A percentile compares a stretch with the other conserved stretches of the same genome.
Conservation (phyloP, 2,113 vertebrate genomes). For the Leucopsar rothschildi region DNA sequence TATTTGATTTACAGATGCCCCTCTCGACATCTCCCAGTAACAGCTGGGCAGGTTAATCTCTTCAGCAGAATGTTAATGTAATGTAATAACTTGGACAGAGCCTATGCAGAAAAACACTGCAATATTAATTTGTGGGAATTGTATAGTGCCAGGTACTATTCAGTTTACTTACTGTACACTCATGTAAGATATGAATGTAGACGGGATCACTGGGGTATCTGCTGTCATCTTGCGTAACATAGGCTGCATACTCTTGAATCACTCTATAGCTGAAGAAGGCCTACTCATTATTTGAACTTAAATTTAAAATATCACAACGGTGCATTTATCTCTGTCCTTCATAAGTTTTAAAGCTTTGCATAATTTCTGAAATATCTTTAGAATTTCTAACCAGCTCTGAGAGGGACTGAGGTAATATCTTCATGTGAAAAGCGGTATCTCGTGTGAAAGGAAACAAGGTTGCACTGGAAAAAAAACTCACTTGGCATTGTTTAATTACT, state of each 20-base stretch:
- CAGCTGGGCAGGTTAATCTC: not conserved
- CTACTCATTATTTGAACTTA: not conserved
- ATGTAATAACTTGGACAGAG: not conserved
- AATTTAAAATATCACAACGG: not conserved
- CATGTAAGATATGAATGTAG: not conserved
- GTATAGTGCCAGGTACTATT: not conserved
- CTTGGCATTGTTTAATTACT: not conserved
- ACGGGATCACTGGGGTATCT: not conserved
- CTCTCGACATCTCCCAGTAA: not conserved
- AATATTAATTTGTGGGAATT: not conserved
- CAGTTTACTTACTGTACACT: not conserved
- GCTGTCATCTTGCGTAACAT: not conserved
- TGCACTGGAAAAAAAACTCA: not conserved
- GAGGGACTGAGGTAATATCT: not conserved
- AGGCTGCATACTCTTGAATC: not conserved
- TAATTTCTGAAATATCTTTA: not conserved
- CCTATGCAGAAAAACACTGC: not conserved
- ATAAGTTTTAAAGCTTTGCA: not conserved
- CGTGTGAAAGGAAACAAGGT: not conserved
- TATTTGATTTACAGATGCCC: not conserved
- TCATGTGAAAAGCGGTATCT: not conserved
- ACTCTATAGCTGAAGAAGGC: not conserved
- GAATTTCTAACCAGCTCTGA: not conserved
- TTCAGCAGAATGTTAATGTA: not conserved
- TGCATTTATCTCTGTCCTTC: not conserved